Evolutionary conservation across 2,113 vertebrate species (phyloP).

Genomic region (Chunga burmeisteri): DNA sequence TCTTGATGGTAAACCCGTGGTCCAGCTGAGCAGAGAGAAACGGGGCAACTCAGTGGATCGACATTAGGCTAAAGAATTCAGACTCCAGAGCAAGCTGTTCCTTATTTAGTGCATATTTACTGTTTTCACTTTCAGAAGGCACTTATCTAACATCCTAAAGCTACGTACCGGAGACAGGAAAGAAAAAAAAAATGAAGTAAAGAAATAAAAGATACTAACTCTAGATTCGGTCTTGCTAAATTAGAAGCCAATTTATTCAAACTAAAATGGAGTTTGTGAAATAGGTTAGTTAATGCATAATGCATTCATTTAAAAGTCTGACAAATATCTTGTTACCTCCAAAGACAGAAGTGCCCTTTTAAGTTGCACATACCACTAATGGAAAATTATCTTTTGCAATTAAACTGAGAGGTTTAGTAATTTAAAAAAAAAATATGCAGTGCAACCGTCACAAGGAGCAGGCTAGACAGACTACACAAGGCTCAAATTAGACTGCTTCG

Average conservation of each 20-base stretch:
- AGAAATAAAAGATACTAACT: slow-evolving; percentile 49
- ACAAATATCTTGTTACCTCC: slow-evolving; percentile 47
- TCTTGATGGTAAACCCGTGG: slow-evolving; percentile 99
- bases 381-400: slow-evolving; percentile 49
- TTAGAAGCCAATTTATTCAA: slow-evolving; percentile 52
- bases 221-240: slow-evolving; percentile 32
- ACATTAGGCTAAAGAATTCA: slow-evolving; percentile 79
- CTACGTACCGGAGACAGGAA: slow-evolving; percentile 27
- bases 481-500: slow-evolving; percentile 62
- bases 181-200: background rate
- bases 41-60: slow-evolving; percentile 87
- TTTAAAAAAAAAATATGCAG: background rate
- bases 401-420: slow-evolving; percentile 32
- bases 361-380: slow-evolving; percentile 31
- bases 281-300: slow-evolving; percentile 55
- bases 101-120: slow-evolving; percentile 69
- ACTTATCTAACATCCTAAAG: slow-evolving; percentile 67
- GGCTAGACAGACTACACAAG: slow-evolving; percentile 57
- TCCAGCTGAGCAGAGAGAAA: slow-evolving; percentile 98
- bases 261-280: slow-evolving; percentile 42
- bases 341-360: slow-evolving; percentile 56
- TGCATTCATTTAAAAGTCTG: slow-evolving; percentile 48
- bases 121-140: slow-evolving; percentile 60
- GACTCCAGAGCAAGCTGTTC: slow-evolving; percentile 80
- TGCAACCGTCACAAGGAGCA: slow-evolving; percentile 50